Evolutionary conservation across 2,797 vertebrate genomes (phyloP).

Genomic region (Psittacula derbiana): DNA sequence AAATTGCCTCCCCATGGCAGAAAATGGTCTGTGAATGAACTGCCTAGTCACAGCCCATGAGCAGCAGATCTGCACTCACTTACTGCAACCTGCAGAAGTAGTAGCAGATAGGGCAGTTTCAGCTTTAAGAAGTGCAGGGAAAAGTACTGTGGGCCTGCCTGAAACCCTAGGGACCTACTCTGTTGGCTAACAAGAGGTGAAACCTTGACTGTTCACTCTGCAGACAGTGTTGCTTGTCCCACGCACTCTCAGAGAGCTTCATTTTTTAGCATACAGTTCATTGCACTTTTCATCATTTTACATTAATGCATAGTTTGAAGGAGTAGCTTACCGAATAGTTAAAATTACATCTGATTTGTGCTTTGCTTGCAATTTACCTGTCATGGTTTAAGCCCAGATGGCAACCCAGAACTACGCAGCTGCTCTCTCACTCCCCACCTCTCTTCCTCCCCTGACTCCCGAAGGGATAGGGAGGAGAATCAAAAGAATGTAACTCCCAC

Average conservation of each 20-base stretch:
- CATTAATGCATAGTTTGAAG: background rate
- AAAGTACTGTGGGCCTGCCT: background rate
- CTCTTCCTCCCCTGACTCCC: background rate
- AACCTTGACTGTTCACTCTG: background rate
- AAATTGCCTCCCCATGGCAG: background rate
- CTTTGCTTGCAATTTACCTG: background rate
- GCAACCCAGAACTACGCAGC: background rate
- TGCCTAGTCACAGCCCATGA: background rate
- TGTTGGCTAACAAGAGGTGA: background rate
- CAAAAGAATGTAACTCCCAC: background rate
- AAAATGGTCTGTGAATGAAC: background rate
- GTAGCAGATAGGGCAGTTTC: background rate
- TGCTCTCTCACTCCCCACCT: background rate
- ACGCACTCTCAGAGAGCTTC: fast-evolving
- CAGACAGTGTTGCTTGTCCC: background rate
- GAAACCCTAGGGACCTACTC: background rate
- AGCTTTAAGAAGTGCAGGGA: background rate
- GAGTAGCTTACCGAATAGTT: background rate
- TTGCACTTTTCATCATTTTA: background rate
- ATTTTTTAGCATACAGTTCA: background rate
- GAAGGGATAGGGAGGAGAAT: background rate
- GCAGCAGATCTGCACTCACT: background rate
- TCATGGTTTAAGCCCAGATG: background rate
- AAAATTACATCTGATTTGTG: background rate
- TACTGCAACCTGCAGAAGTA: background rate